Evolutionary conservation across 92 coral and sea anemone genomes (phyloP).

Genomic region (Chrysogorgia sp.): DNA sequence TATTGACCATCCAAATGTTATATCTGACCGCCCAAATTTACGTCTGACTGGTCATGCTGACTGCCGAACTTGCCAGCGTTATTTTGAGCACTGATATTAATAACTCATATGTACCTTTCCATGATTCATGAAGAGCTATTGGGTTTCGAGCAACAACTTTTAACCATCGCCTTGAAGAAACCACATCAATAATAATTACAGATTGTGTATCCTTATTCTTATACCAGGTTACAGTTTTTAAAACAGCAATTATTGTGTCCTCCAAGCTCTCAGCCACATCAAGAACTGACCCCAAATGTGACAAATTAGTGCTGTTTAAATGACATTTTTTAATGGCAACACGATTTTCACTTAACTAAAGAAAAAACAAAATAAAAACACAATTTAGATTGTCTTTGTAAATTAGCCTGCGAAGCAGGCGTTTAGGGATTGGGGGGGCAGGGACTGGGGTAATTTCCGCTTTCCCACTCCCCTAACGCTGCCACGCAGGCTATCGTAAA

Average conservation of each 20-base stretch:
- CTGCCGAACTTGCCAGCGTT: too few relatives aligned
- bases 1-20: too few relatives aligned
- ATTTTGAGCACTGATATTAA: neutral
- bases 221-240: constrained; percentile 60
- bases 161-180: constrained; percentile 76
- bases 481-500: too few relatives aligned
- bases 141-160: constrained; percentile 94
- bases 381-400: too few relatives aligned
- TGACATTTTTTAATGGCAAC: constrained; percentile 63
- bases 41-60: too few relatives aligned
- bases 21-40: too few relatives aligned
- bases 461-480: too few relatives aligned
- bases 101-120: constrained; percentile 71
- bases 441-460: too few relatives aligned
- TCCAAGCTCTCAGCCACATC: constrained; percentile 58
- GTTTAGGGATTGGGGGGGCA: too few relatives aligned
- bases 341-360: constrained; percentile 50
- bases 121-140: constrained; percentile 73
- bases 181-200: constrained; percentile 68
- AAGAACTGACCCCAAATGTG: constrained; percentile 78
- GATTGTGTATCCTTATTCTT: constrained; percentile 5
- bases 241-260: constrained; percentile 50
- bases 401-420: too few relatives aligned
- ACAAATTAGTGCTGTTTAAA: constrained; percentile 82
- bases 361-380: neutral